Evolutionary conservation across 2,797 vertebrate species (phyloP), one percentile per base, ranked within the genome.

Genomic region (Myioborus melanocephalus): DNA sequence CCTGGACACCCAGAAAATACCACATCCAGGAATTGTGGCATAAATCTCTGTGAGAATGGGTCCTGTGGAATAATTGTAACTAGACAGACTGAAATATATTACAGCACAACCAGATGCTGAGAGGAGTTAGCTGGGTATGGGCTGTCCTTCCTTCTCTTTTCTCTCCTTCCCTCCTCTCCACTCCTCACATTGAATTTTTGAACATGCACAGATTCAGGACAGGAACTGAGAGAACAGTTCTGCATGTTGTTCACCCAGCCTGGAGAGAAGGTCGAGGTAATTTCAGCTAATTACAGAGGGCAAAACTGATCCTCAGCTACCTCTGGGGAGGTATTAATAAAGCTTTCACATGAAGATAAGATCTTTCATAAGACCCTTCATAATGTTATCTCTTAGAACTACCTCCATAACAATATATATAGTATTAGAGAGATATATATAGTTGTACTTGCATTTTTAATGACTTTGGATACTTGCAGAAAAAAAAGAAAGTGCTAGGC

Each of bases 391-490:
- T 83, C 69, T 75, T 59, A 72, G 72, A 96, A 92, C 61, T 41
- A 93, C 77, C 96, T 96, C 76, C 65, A 65, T 94, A 95, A 97
- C 76, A 95, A 94, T 95, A 92, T 88, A 90, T 93, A 88, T 60
- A 86, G 86, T 90, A 89, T 95, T 95, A 95, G 63, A 32, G 53
- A 78, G 75, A 94, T 80, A 95, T 91, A 92, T 94, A 94, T 90
- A 96, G 83, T 92, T 95, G 93, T 91, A 91, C 93, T 92, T 92
- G 96, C 78, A 94, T 95, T 92, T 94, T 63, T 89, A 92, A 95
- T 91, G 68, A 93, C 77, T 86, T 87, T 87, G 55, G 60, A 41
- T 85, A 64, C 49, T 90, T 35, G 30, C 47, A 79, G 70, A n/a
- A 89, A 90, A 85, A 93, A 93, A 83, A 84, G 50, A 53, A 93